These are phyloP conservation scores for Sisyra terminalis DNA, from an alignment of 2,888 invertebrate genomes.

Conservation along the genomic window DNA sequence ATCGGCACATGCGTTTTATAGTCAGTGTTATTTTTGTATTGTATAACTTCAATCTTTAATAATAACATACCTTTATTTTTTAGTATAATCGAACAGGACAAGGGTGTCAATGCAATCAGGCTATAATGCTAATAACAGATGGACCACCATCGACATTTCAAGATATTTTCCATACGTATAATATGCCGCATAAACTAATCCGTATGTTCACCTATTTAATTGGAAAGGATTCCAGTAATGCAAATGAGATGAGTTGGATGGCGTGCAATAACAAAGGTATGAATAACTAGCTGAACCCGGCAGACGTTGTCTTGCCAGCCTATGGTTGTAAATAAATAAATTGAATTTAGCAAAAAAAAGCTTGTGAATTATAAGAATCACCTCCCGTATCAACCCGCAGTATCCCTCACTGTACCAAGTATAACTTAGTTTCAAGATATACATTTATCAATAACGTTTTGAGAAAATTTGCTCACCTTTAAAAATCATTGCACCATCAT, in stretches of 20 bases:
- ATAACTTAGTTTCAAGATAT: no score
- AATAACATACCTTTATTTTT: conserved; percentile 14
- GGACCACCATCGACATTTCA: conserved; percentile 62
- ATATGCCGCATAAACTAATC: conserved; percentile 87
- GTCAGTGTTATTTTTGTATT: neutral
- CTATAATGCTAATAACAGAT: conserved; percentile 92
- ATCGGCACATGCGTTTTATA: no score
- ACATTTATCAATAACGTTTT: no score
- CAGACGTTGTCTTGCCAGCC: no score
- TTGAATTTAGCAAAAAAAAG: no score
- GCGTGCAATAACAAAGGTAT: conserved; percentile 94
- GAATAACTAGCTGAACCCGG: no score
- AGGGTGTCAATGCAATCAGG: conserved; percentile 93
- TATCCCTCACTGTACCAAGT: no score
- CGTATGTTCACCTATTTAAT: conserved; percentile 93
- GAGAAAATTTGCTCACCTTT: no score
- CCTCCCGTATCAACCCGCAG: no score
- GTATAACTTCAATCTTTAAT: neutral
- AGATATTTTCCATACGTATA: conserved; percentile 56
- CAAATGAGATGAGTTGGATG: conserved; percentile 78
- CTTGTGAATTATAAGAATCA: no score
- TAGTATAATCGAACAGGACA: conserved; percentile 69
- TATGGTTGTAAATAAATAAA: no score
- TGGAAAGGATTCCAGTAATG: conserved; percentile 80
- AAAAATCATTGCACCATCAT: no score